A percentile compares a stretch with the other conserved stretches of the same genome.
These are phyloP conservation scores for Recurvirostra avosetta DNA, from an alignment of 2,113 vertebrate species.

Conservation along the genomic window DNA sequence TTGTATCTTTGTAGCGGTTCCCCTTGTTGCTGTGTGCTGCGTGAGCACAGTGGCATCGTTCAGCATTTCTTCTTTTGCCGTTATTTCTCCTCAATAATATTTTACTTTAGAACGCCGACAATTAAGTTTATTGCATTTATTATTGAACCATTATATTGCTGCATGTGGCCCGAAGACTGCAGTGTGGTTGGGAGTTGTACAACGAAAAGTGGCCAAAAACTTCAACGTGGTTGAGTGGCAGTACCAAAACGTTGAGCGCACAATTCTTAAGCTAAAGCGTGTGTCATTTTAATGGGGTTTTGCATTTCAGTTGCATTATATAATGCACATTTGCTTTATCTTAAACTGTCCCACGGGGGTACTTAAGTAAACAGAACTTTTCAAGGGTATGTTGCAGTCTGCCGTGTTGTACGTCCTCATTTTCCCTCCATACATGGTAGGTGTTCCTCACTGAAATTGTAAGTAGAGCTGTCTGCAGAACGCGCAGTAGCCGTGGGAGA, in stretches of 20 bases:
- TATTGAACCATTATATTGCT: not conserved
- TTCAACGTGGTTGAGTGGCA: not conserved
- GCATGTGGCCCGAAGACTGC: not conserved
- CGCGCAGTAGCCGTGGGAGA: accelerated
- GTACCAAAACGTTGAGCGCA: accelerated
- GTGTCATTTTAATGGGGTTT: not conserved
- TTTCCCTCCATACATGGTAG: not conserved
- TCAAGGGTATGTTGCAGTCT: not conserved
- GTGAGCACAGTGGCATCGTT: not conserved
- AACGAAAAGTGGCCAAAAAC: not conserved
- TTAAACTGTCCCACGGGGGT: not conserved
- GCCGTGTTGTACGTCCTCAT: accelerated
- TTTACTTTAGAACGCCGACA: not conserved
- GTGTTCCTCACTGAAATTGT: not conserved
- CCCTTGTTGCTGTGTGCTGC: not conserved
- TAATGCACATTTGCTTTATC: not conserved
- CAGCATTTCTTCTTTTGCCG: not conserved
- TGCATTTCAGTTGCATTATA: not conserved
- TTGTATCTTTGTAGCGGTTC: not conserved
- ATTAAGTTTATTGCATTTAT: not conserved
- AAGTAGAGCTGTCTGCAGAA: not conserved
- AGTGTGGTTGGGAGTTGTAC: not conserved
- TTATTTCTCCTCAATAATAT: not conserved
- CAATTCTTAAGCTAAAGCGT: not conserved
- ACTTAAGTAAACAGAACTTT: not conserved